Conservation (phyloP, 2,113 vertebrate genomes). For the Saimiri boliviensis region DNA sequence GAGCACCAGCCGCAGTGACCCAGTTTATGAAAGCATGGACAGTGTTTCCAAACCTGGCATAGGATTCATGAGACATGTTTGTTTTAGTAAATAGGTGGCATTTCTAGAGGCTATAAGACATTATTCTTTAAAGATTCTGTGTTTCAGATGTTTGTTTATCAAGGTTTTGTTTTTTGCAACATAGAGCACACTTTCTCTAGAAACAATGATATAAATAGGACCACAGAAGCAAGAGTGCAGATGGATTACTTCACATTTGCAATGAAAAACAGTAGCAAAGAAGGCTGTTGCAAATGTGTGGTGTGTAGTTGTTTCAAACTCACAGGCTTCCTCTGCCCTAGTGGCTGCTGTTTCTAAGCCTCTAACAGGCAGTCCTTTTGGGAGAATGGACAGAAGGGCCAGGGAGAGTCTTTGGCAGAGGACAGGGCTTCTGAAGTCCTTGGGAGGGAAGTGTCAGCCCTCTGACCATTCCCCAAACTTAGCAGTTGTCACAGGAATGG, state of each 20-base stretch:
- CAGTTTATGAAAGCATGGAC: not conserved
- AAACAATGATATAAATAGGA: not conserved
- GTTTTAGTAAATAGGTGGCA: not conserved
- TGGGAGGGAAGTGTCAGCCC: not conserved
- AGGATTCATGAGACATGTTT: not conserved
- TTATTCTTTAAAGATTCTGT: not conserved
- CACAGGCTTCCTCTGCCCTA: not conserved
- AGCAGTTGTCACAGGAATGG: not conserved
- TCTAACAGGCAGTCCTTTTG: not conserved
- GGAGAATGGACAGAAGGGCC: not conserved
- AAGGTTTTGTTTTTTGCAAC: not conserved
- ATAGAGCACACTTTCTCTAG: not conserved
- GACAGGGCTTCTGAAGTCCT: not conserved
- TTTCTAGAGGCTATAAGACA: not conserved
- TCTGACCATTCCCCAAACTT: not conserved
- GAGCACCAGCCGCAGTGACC: not conserved
- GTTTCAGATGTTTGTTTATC: not conserved
- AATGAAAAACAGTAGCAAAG: not conserved
- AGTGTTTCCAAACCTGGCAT: not conserved
- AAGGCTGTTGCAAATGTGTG: not conserved
- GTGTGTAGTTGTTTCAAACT: not conserved
- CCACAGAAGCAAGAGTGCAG: not conserved
- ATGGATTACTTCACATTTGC: slow-evolving; percentile 13
- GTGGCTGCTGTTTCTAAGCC: not conserved
- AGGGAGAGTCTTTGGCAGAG: not conserved